Conservation (phyloP, 2,888 invertebrate genomes). For the Pterostichus madidus region DNA sequence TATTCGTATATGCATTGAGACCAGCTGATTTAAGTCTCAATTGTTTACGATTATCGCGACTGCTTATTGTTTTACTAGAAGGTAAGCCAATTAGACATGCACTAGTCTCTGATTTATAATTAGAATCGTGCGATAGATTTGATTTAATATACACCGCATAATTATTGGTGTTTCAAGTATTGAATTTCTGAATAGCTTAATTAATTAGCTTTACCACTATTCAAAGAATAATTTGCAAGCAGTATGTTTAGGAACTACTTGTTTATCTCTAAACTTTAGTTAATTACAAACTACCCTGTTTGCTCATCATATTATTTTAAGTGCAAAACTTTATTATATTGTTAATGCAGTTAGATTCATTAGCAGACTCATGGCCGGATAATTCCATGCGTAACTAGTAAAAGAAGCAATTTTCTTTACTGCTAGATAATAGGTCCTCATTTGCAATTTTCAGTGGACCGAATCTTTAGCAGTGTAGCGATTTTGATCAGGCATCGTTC, state of each 20-base stretch:
- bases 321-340: not conserved
- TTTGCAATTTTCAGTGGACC: too few relatives aligned
- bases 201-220: slow-evolving; percentile 31
- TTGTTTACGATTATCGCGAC: slow-evolving; percentile 20
- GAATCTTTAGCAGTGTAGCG: too few relatives aligned
- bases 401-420: too few relatives aligned
- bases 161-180: slow-evolving; percentile 33
- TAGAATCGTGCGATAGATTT: slow-evolving; percentile 33
- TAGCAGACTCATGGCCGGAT: not conserved
- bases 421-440: too few relatives aligned
- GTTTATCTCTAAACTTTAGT: not conserved
- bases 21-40: not conserved
- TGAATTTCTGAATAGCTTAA: slow-evolving; percentile 9
- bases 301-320: not conserved
- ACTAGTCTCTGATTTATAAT: slow-evolving; percentile 10
- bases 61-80: slow-evolving; percentile 22
- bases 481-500: too few relatives aligned
- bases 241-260: not conserved
- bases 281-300: not conserved
- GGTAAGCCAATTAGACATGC: slow-evolving; percentile 13
- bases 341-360: not conserved
- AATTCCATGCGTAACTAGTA: too few relatives aligned
- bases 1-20: slow-evolving; percentile 13
- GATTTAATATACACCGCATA: slow-evolving; percentile 39
- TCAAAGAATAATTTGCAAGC: not conserved